phyloP scores from a whole-genome alignment of 2,797 vertebrate genomes.

The Pseudopleuronectes americanus region DNA sequence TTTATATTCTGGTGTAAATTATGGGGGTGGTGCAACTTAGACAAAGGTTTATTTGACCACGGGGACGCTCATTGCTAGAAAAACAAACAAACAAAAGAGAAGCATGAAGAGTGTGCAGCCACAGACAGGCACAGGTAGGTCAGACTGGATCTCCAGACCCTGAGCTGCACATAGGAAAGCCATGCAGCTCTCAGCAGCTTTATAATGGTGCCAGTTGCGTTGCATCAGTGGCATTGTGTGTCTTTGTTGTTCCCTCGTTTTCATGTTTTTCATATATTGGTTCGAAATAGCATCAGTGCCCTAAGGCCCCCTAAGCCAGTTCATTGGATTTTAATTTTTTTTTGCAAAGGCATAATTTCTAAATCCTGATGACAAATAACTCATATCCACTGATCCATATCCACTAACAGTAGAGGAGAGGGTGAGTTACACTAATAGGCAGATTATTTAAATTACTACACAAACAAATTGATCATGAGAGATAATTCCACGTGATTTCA shows the following conservation, averaged over 20 bases:
- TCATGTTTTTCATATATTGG: neutral
- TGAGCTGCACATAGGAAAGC: neutral
- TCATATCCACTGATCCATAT: conserved; percentile 8
- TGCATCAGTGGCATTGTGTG: neutral
- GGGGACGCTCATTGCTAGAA: neutral
- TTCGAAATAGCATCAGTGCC: neutral
- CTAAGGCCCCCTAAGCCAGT: conserved; percentile 18
- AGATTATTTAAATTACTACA: conserved; percentile 32
- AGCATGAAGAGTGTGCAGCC: neutral
- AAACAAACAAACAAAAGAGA: neutral
- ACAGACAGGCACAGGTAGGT: neutral
- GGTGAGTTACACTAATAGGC: conserved; percentile 21
- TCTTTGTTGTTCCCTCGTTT: neutral
- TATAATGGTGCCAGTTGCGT: neutral
- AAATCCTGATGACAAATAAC: conserved; percentile 24
- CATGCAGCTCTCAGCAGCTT: neutral
- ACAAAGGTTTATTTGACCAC: conserved; percentile 6
- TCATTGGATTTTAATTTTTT: conserved; percentile 27
- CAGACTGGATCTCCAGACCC: neutral
- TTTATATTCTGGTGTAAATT: conserved; percentile 14
- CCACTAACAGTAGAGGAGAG: conserved; percentile 4
- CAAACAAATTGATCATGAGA: conserved; percentile 40
- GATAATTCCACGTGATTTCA: conserved; percentile 44
- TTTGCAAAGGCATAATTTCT: conserved; percentile 1
- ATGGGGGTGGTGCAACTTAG: neutral